Evolutionary conservation across 2,797 vertebrate genomes (phyloP).

Genomic region (Cossypha caffra): DNA sequence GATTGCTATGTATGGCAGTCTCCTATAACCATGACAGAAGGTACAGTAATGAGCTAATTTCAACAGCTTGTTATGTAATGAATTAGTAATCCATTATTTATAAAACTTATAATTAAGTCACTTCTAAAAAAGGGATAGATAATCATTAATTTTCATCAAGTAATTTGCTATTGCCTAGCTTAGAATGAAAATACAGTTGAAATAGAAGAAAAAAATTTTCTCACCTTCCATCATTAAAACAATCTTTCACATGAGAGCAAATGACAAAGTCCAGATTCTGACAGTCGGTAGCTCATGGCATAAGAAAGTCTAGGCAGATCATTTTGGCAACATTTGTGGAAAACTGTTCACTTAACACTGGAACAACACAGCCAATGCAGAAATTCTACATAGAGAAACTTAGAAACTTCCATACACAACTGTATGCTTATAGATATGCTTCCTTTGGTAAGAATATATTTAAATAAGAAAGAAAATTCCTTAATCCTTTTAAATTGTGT

Average conservation of each 20-base stretch:
- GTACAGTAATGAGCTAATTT: constrained; percentile 11
- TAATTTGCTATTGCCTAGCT: constrained; percentile 8
- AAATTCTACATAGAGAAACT: background rate
- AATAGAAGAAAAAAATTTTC: constrained; percentile 27
- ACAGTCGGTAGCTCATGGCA: background rate
- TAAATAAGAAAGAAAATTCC: background rate
- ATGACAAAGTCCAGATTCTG: background rate
- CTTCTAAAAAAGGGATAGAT: constrained; percentile 24
- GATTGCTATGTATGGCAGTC: background rate
- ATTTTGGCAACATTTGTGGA: background rate
- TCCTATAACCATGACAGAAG: background rate
- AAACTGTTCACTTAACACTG: background rate
- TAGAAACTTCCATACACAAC: background rate
- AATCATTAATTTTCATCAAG: constrained; percentile 50
- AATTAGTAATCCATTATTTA: constrained; percentile 50
- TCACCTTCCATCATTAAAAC: constrained; percentile 11
- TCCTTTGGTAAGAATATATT: background rate
- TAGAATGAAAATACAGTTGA: background rate
- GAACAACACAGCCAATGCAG: background rate
- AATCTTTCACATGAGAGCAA: background rate
- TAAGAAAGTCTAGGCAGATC: background rate
- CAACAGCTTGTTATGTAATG: constrained; percentile 18
- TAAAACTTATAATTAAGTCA: constrained; percentile 51
- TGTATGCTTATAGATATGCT: background rate
- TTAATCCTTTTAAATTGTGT: background rate